A percentile compares a stretch with the other conserved stretches of the same genome.
Conservation (phyloP, 1,140 invertebrate species). For the Trypoxylus dichotomus region DNA sequence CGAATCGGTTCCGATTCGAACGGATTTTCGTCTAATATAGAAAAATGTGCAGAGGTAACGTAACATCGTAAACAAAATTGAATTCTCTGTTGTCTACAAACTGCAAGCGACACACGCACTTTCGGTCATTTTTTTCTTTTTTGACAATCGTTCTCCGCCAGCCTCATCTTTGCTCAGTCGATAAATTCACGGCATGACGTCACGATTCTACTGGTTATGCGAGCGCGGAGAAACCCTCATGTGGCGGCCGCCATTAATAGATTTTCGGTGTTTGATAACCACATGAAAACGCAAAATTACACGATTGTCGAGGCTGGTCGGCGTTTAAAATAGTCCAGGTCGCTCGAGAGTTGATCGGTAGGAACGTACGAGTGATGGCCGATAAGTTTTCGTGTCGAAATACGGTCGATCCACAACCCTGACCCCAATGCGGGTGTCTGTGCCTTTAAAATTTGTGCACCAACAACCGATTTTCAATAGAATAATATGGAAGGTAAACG, state of each 20-base stretch:
- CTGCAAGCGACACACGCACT: no score
- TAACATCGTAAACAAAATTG: not conserved
- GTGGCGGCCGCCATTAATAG: conserved; percentile 40
- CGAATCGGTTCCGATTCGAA: not conserved
- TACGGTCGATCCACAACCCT: conserved; percentile 45
- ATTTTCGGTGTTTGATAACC: conserved; percentile 33
- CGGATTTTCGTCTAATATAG: not conserved
- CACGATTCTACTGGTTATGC: conserved; percentile 28
- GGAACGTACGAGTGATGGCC: conserved; percentile 51
- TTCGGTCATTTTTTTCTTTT: no score
- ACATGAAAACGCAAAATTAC: conserved; percentile 37
- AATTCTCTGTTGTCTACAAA: not conserved
- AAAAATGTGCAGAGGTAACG: conserved; percentile 26
- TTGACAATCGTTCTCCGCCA: not conserved
- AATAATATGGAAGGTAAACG: conserved; percentile 53
- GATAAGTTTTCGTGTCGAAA: conserved; percentile 48
- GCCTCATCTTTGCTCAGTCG: conserved; percentile 11
- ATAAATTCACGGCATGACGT: conserved; percentile 28
- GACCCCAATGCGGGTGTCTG: conserved; percentile 51
- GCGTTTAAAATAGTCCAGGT: conserved; percentile 15
- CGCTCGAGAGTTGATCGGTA: conserved; percentile 15
- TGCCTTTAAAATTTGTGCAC: conserved; percentile 45
- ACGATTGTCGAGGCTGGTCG: conserved; percentile 30
- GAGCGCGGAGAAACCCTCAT: conserved; percentile 34
- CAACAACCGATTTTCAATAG: conserved; percentile 36